These are phyloP conservation scores for Stichodactyla helianthus DNA, from an alignment of 64 coral and sea anemone species.

Conservation along the genomic window DNA sequence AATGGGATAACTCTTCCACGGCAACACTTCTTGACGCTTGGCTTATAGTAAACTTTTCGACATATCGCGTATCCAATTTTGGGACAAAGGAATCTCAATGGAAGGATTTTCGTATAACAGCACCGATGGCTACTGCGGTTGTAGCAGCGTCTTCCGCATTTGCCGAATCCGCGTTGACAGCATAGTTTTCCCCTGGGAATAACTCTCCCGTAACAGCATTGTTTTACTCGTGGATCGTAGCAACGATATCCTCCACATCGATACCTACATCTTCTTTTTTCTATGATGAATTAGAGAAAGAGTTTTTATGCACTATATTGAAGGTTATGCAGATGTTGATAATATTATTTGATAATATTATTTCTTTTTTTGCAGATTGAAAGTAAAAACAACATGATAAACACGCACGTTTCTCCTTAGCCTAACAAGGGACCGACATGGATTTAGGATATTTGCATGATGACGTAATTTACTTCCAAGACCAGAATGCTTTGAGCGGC, in stretches of 20 bases:
- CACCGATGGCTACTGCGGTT: not conserved
- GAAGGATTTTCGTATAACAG: not conserved
- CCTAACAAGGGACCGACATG: too few relatives aligned
- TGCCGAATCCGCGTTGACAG: not conserved
- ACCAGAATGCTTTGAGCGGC: too few relatives aligned
- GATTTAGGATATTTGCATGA: too few relatives aligned
- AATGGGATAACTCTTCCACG: not conserved
- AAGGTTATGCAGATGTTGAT: too few relatives aligned
- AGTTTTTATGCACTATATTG: too few relatives aligned
- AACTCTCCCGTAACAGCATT: not conserved
- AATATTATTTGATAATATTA: too few relatives aligned
- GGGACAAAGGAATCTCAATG: not conserved
- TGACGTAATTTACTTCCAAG: too few relatives aligned
- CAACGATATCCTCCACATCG: not conserved
- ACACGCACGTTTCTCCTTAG: too few relatives aligned
- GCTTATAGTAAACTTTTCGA: not conserved
- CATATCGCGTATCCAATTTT: not conserved
- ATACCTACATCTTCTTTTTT: too few relatives aligned
- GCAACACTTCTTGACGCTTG: not conserved
- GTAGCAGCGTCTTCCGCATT: not conserved
- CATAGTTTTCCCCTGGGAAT: not conserved
- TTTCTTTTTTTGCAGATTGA: too few relatives aligned
- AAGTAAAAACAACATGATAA: too few relatives aligned
- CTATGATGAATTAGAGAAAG: too few relatives aligned
- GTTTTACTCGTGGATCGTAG: not conserved